Evolutionary conservation across 2,797 vertebrate species (phyloP), one percentile per base, ranked within the genome.

Genomic region (Thunnus albacares): DNA sequence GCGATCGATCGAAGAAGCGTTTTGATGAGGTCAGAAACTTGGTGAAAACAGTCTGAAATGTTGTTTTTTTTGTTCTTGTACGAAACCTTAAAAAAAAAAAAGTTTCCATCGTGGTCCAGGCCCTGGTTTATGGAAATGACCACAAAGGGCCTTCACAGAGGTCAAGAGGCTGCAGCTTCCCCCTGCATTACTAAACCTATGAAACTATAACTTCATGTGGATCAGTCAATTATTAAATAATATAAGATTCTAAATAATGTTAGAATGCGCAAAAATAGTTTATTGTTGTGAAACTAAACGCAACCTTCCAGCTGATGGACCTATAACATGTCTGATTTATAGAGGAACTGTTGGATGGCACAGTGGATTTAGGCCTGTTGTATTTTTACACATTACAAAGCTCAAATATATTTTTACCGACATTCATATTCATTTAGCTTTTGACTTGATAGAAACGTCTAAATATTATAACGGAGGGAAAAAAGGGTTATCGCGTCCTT

Each of bases 51-150:
- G 24, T 5, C 15, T 3, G 0, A 45, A 17, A 33, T 41, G 2
- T 7, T 17, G 9, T 33, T 63, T 73, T 73, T 24, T 30, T 82
- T 62, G 75, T 67, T 71, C 56, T 61, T 60, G 26, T 43, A 26
- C 5, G 15, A 64, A 17, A 65, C 9, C 4, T 6, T 18, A 6
- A 22, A 3, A 66, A 38, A 24, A 22, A 24, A 80, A 79, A 87
- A 79, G 13, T 87, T 9, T 78, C 20, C 24, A 22, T 72, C 53
- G 26, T 62, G 49, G 56, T 77, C 18, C 41, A 75, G 70, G 71
- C 57, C 52, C 28, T 20, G 66, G 64, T 20, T 62, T 51, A 26
- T 62, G 38, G 35, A 47, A 26, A 57, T 55, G 49, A 74, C 38
- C 49, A 80, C 59, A 77, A 77, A 65, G 58, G 72, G 49, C 38